Conservation (phyloP, 2,113 vertebrate species). For the Bos taurus region DNA sequence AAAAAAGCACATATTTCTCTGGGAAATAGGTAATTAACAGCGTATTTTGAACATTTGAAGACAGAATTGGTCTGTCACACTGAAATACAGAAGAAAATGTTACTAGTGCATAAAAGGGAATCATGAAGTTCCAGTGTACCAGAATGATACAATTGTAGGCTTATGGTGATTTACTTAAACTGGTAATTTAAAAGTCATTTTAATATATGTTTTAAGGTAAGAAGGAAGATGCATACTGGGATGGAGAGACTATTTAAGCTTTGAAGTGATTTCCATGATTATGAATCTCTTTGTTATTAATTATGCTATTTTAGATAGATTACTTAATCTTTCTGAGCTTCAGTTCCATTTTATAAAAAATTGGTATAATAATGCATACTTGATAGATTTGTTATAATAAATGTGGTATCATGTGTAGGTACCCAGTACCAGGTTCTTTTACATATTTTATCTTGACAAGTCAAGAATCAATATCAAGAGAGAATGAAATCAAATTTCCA, state of each 20-base stretch:
- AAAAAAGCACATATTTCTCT: not conserved
- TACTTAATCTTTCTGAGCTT: not conserved
- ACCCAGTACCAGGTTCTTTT: not conserved
- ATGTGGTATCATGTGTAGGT: not conserved
- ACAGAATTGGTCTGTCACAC: not conserved
- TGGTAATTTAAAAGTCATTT: constrained; percentile 40
- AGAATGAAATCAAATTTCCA: not conserved
- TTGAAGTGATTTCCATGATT: not conserved
- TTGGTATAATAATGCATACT: not conserved
- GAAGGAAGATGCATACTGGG: not conserved
- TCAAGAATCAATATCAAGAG: not conserved
- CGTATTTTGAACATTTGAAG: not conserved
- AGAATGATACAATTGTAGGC: not conserved
- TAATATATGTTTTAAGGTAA: constrained; percentile 3
- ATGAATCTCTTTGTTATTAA: constrained; percentile 31
- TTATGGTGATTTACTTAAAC: constrained; percentile 18
- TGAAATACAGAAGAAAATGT: not conserved
- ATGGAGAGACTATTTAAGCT: not conserved
- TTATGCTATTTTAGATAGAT: not conserved
- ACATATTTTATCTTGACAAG: not conserved
- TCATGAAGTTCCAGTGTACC: not conserved
- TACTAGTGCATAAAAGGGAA: not conserved
- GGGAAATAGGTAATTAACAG: not conserved
- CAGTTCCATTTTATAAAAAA: not conserved
- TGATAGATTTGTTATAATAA: not conserved